Conservation (phyloP, 2,113 vertebrate species). For the Elephas maximus region DNA sequence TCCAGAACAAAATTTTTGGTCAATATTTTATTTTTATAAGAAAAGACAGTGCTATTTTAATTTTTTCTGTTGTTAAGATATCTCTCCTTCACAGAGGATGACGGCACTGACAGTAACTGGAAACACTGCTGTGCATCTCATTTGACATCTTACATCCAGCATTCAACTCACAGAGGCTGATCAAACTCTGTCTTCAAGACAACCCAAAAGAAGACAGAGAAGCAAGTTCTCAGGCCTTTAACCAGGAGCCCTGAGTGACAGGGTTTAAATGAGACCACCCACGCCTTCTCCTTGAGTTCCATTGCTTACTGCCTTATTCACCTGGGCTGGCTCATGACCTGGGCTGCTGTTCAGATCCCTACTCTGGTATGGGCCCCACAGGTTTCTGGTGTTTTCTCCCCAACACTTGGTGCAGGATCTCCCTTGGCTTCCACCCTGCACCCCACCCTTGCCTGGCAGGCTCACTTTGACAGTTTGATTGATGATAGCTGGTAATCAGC, state of each 20-base stretch:
- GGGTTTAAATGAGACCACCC: not conserved
- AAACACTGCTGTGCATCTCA: not conserved
- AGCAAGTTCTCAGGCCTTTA: not conserved
- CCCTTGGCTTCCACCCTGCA: not conserved
- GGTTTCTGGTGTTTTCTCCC: conserved; percentile 31
- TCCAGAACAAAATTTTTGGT: not conserved
- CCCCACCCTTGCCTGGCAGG: not conserved
- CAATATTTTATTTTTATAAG: not conserved
- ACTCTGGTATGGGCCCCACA: not conserved
- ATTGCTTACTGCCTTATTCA: not conserved
- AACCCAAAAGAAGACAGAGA: not conserved
- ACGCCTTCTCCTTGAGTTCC: not conserved
- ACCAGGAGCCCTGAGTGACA: not conserved
- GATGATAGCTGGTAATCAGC: not conserved
- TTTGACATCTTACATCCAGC: not conserved
- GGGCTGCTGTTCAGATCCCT: not conserved
- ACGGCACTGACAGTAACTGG: not conserved
- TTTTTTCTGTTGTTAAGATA: not conserved
- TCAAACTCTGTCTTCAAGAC: not conserved
- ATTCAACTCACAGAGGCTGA: not conserved
- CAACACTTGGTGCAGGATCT: not conserved
- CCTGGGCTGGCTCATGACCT: not conserved
- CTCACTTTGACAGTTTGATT: not conserved
- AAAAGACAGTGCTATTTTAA: not conserved
- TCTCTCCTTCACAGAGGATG: not conserved